A percentile compares a stretch with the other conserved stretches of the same genome.
Conservation (phyloP, 1,140 invertebrate species). For the Saxidomus purpurata region DNA sequence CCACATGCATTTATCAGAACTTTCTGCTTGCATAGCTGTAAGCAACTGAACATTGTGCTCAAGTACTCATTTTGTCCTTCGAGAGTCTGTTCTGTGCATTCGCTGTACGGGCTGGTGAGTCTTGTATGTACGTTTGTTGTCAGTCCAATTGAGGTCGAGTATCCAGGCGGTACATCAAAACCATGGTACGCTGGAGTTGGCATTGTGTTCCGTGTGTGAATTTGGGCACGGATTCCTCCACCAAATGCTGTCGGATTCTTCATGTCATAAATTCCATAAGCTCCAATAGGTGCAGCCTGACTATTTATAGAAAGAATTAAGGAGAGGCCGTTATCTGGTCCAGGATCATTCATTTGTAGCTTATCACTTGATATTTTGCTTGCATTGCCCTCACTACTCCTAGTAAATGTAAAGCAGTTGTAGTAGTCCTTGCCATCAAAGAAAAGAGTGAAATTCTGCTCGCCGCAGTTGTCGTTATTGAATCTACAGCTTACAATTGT, state of each 20-base stretch:
- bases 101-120: conserved; percentile 80
- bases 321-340: conserved; percentile 82
- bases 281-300: conserved; percentile 78
- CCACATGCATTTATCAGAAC: conserved; percentile 77
- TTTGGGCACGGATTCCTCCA: conserved; percentile 84
- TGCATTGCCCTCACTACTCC: conserved; percentile 70
- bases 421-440: conserved; percentile 83
- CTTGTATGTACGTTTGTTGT: conserved; percentile 78
- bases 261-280: conserved; percentile 81
- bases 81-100: conserved; percentile 76
- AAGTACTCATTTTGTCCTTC: conserved; percentile 67
- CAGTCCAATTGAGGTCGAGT: conserved; percentile 82
- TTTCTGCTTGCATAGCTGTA: conserved; percentile 82
- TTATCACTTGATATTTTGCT: conserved; percentile 67
- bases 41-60: conserved; percentile 81
- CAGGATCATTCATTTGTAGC: conserved; percentile 80
- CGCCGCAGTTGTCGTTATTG: conserved; percentile 75
- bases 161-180: conserved; percentile 83
- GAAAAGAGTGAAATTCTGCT: conserved; percentile 76
- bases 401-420: conserved; percentile 83
- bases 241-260: conserved; percentile 80
- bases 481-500: conserved; percentile 81
- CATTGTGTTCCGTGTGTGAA: conserved; percentile 85
- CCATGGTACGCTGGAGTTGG: conserved; percentile 85
- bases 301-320: conserved; percentile 82